Evolutionary conservation across 2,888 invertebrate genomes (phyloP), one percentile per base, ranked within the genome.

Genomic region (Orchesella flavescens): DNA sequence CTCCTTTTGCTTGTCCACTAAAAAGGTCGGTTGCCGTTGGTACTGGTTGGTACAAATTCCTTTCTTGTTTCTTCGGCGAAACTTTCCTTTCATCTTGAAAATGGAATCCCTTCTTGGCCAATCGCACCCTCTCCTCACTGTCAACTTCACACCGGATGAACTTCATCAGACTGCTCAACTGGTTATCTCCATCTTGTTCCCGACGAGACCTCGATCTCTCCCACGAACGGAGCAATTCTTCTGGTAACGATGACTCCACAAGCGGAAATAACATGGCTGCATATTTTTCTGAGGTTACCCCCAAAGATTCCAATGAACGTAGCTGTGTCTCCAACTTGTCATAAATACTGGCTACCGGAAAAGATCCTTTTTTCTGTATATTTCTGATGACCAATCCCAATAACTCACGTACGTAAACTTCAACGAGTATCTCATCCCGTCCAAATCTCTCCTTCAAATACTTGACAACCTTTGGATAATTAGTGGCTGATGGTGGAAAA

Each of bases 381-480:
- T 63, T 63, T 15, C 21, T 86, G 15, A 89, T 65, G 19, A 89
- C 87, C 23, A 89, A 61, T 72, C 87, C 86, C 19, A 89, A 12
- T 15, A 89, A 66, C 65, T 89, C 89, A 21, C 89, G 69, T 9
- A 87, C 86, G 65, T 89, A 88, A 63, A 86, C 86, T 75, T 89
- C 88, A 21, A 89, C 86, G 13, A 89, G 72, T 10, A 89, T 46
- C 19, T 89, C 87, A 4, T 89, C 82, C 73, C 85, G 84, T 13
- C 81, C 83, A 63, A 81, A 86, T 12, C 78, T 23, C 2, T 46
- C 24, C n/a, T 86, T 71, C 15, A 86, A 46, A 12, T 65, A 43
- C 7, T 69, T 65, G 4, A 44, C 79, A 0, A 79, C 88, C 65
- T 89, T 88, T 0, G 43, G 34, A 72, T 89, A 89, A 69, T 89